These are phyloP conservation scores for Xestia ashworthii DNA, from an alignment of 2,888 invertebrate species.

Conservation along the genomic window DNA sequence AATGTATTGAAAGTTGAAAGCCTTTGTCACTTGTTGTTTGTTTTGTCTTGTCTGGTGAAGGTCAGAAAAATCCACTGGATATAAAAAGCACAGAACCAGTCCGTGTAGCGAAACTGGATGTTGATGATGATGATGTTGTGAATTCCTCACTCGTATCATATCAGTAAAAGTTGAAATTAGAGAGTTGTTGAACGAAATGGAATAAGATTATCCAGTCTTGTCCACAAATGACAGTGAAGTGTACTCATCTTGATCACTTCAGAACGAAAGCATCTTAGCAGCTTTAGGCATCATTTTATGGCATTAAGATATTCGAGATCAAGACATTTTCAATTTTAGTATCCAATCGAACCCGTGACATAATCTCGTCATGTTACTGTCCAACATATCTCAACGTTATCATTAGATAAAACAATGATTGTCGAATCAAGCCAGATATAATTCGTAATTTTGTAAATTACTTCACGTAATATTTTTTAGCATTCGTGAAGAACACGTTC, in stretches of 20 bases:
- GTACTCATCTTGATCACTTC: not conserved
- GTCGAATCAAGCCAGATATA: conserved; percentile 35
- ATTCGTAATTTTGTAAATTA: conserved; percentile 38
- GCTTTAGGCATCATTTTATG: conserved; percentile 19
- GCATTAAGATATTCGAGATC: conserved; percentile 33
- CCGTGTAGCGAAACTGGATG: not conserved
- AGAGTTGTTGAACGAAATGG: not conserved
- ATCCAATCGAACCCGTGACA: conserved; percentile 22
- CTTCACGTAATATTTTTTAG: conserved; percentile 1
- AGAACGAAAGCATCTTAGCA: conserved; percentile 5
- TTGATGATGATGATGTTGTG: not conserved
- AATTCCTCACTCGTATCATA: not conserved
- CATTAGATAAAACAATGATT: conserved; percentile 38
- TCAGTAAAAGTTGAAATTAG: not conserved
- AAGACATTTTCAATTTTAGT: conserved; percentile 12
- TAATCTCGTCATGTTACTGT: conserved; percentile 26
- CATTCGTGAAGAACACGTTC: conserved; percentile 17
- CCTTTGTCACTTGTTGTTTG: not conserved
- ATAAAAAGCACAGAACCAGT: too few species aligned
- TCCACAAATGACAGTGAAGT: not conserved
- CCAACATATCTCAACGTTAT: conserved; percentile 39
- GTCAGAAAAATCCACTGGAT: not conserved
- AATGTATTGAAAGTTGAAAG: not conserved
- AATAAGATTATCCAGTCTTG: not conserved
- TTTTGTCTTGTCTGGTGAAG: not conserved